Conservation (phyloP, 2,797 vertebrate species). For the Enteromius treurensis region DNA sequence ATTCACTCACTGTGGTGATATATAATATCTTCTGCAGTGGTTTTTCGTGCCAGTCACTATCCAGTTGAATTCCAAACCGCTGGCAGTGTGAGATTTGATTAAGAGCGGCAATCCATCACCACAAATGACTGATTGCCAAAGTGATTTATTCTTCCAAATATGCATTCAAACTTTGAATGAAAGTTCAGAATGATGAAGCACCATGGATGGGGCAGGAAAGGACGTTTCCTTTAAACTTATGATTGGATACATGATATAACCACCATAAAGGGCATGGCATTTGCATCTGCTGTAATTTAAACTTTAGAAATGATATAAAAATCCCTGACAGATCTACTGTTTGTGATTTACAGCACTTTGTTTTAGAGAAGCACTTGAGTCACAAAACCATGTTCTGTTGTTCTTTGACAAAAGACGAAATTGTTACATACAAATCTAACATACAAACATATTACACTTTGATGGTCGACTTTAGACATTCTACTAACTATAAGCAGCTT, state of each 20-base stretch:
- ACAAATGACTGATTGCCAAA: slow-evolving; percentile 21
- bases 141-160: slow-evolving; percentile 26
- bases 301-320: not conserved
- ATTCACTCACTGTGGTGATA: not conserved
- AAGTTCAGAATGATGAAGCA: slow-evolving; percentile 16
- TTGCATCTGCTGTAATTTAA: not conserved
- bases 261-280: not conserved
- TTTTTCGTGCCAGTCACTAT: not conserved
- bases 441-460: not conserved
- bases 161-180: slow-evolving; percentile 20
- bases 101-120: slow-evolving; percentile 29
- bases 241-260: not conserved
- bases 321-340: not conserved
- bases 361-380: not conserved
- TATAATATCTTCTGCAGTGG: not conserved
- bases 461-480: too few species aligned
- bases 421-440: too few species aligned
- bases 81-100: slow-evolving; percentile 23
- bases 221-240: not conserved
- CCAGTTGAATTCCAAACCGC: slow-evolving; percentile 5
- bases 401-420: not conserved
- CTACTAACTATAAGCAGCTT: too few species aligned
- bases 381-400: not conserved
- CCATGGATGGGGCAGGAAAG: not conserved
- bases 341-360: not conserved